Conservation (phyloP, 2,888 invertebrate species). For the Hypolimnas misippus region DNA sequence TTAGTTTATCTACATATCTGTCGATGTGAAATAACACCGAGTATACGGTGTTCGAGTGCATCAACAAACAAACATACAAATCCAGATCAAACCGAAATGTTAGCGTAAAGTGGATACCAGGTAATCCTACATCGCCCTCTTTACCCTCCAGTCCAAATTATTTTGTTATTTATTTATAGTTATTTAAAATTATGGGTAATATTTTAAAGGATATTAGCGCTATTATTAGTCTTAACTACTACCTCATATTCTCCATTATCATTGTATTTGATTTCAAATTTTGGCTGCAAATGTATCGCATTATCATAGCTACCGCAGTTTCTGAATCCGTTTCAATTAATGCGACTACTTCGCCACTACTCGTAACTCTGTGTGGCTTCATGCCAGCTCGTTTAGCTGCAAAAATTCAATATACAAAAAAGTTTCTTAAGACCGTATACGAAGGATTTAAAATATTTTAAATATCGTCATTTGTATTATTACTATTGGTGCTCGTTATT, state of each 20-base stretch:
- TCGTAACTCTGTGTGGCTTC: constrained; percentile 29
- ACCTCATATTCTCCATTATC: not conserved
- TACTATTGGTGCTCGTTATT: too few relatives aligned
- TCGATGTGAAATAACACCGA: too few relatives aligned
- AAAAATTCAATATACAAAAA: constrained; percentile 30
- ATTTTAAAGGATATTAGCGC: not conserved
- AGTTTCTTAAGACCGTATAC: constrained; percentile 14
- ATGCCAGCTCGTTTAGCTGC: constrained; percentile 37
- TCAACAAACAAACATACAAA: too few relatives aligned
- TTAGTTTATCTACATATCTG: too few relatives aligned
- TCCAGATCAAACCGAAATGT: too few relatives aligned
- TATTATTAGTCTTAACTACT: not conserved
- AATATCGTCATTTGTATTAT: too few relatives aligned
- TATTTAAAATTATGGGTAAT: too few relatives aligned
- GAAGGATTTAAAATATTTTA: not conserved
- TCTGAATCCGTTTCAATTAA: constrained; percentile 38
- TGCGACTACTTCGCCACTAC: constrained; percentile 17
- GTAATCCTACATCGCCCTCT: too few relatives aligned
- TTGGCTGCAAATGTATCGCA: constrained; percentile 35
- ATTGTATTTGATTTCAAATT: constrained; percentile 19
- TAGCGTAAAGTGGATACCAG: too few relatives aligned
- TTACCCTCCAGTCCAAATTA: too few relatives aligned
- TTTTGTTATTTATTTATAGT: too few relatives aligned
- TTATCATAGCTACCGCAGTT: constrained; percentile 37
- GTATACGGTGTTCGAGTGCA: too few relatives aligned